phyloP scores from a whole-genome alignment of 1,140 invertebrate genomes.

The Drosophila lacteicornis region DNA sequence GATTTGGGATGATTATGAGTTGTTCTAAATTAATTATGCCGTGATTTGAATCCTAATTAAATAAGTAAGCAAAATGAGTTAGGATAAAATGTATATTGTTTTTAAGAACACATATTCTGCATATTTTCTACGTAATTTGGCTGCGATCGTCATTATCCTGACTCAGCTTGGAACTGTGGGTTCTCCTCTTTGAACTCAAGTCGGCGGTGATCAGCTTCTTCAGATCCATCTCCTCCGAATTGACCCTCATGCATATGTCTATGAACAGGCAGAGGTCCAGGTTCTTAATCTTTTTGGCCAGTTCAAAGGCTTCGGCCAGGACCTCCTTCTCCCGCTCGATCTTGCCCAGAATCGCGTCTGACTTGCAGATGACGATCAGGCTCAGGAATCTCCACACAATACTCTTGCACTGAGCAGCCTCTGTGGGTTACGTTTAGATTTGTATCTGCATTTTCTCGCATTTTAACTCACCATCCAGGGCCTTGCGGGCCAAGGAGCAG shows the following conservation, averaged over 20 bases:
- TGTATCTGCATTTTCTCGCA: no score
- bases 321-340: constrained; percentile 54
- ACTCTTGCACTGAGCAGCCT: constrained; percentile 53
- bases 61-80: not conserved
- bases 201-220: constrained; percentile 33
- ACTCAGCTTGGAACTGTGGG: not conserved
- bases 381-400: constrained; percentile 65
- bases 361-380: constrained; percentile 64
- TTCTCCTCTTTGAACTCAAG: not conserved
- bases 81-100: constrained; percentile 16
- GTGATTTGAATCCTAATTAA: not conserved
- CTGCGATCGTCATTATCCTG: not conserved
- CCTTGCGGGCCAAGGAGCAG: constrained; percentile 60
- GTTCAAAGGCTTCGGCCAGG: constrained; percentile 34
- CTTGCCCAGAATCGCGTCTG: constrained; percentile 64
- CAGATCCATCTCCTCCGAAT: constrained; percentile 57
- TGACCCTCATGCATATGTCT: constrained; percentile 59
- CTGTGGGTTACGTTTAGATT: constrained; percentile 2
- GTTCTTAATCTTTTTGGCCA: constrained; percentile 60
- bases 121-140: constrained; percentile 7
- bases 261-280: constrained; percentile 60
- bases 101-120: not conserved
- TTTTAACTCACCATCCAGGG: constrained; percentile 52
- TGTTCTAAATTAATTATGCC: not conserved
- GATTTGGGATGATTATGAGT: not conserved